phyloP scores from a whole-genome alignment of 2,888 invertebrate genomes.

The Flabesymbios commensalis region DNA sequence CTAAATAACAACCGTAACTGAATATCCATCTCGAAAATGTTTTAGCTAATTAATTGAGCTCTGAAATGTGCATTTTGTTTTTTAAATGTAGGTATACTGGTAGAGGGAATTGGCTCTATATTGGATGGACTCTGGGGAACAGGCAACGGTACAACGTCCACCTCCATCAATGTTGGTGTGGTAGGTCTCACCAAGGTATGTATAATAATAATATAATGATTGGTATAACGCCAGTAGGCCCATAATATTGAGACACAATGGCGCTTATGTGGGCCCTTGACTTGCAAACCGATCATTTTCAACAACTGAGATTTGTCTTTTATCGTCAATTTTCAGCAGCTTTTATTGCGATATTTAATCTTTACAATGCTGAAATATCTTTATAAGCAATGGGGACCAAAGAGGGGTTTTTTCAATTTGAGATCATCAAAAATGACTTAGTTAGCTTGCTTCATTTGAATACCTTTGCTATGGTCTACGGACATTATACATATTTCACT shows the following conservation, averaged over 20 bases:
- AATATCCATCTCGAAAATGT: too few relatives aligned
- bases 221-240: background rate
- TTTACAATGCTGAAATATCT: too few relatives aligned
- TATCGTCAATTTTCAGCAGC: background rate
- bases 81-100: constrained; percentile 58
- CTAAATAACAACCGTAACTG: too few relatives aligned
- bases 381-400: too few relatives aligned
- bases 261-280: background rate
- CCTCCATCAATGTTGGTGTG: constrained; percentile 88
- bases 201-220: background rate
- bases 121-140: constrained; percentile 84
- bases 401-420: too few relatives aligned
- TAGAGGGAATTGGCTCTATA: constrained; percentile 81
- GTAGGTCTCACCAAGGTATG: constrained; percentile 81
- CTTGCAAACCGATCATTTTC: background rate
- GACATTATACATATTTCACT: too few relatives aligned
- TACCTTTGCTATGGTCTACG: too few relatives aligned
- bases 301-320: background rate
- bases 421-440: too few relatives aligned
- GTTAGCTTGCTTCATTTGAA: too few relatives aligned
- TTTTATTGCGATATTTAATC: background rate
- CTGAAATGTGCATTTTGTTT: too few relatives aligned
- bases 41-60: too few relatives aligned
- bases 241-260: background rate
- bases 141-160: constrained; percentile 87